A percentile compares a stretch with the other conserved stretches of the same genome.
Conservation (phyloP, 2,113 vertebrate species). For the human (Homo sapiens) region DNA sequence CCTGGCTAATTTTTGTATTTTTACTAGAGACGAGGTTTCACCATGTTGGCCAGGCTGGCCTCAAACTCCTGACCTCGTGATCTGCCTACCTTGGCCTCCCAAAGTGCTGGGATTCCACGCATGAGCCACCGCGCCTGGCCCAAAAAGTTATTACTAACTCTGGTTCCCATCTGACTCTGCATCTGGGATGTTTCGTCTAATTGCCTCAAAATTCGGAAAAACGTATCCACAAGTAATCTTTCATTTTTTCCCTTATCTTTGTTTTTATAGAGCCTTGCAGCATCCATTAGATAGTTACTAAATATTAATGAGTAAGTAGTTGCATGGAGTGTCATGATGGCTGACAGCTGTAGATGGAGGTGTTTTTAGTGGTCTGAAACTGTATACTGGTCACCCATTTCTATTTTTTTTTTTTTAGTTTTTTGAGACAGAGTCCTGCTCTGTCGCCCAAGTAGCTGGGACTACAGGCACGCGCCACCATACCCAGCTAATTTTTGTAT, state of each 20-base stretch:
- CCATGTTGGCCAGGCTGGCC: too few relatives aligned
- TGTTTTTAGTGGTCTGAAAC: neutral
- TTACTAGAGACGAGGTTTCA: too few relatives aligned
- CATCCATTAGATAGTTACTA: neutral
- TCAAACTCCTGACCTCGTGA: too few relatives aligned
- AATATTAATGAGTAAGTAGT: neutral
- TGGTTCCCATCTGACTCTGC: neutral
- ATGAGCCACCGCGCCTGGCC: too few relatives aligned
- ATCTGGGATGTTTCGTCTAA: neutral
- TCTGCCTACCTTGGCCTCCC: too few relatives aligned
- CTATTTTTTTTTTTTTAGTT: neutral
- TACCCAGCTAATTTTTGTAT: too few relatives aligned
- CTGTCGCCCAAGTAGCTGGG: too few relatives aligned
- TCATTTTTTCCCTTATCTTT: constrained; percentile 27
- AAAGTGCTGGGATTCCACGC: too few relatives aligned
- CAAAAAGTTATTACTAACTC: neutral
- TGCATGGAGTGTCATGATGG: neutral
- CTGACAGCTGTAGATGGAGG: neutral
- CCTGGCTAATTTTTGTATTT: too few relatives aligned
- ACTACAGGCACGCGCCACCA: too few relatives aligned
- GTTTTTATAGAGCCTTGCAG: neutral
- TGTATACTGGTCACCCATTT: neutral
- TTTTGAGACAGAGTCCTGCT: too few relatives aligned
- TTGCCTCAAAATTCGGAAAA: constrained; percentile 33
- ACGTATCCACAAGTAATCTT: neutral